Base-by-base conservation (phyloP, 2,797 vertebrate species). In the Nyctibius grandis region DNA sequence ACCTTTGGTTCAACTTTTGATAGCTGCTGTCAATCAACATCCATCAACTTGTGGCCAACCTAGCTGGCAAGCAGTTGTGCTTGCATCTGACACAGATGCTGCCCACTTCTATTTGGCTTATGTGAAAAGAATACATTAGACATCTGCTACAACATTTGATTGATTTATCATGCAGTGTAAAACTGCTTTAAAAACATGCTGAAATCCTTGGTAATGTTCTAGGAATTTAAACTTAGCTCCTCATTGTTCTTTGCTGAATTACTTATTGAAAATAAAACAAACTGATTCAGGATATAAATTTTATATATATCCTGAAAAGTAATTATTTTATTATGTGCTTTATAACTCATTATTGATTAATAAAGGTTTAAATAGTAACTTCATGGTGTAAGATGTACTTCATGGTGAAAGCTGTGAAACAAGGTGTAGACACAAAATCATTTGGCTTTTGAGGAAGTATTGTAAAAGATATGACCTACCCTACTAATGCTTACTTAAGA, bases 91-190 rank as follows among this genome's bases (percentile, higher is more conserved):
- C 88, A 65, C 65, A 61, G 65, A 89, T 90, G 85, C 61, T 89
- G 50, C 76, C 44, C 50, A n/a, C 59, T 95, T 81, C 85, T 74
- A 3, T 90, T 84, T 88, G 67, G 59, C 65, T 88, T 72, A 57
- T 68, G 40, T 48, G 42, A 88, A 88, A 91, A 72, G 79, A 96
- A 92, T 90, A 73, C n/a, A 74, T 94, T 85, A 88, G 88, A 69
- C 88, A 94, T 95, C 89, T 97, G 85, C 76, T 95, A 23, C 47
- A 67, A 40, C 13, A 20, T 89, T 84, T 86, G 91, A 94, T 79
- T 85, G 85, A 95, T 91, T 89, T 75, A 73, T 64, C 57, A 67
- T 60, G 29, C 70, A 50, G 42, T 44, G 60, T 89, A 78, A 87
- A 92, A 91, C 40, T 65, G 60, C 70, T 88, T 80, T 70, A 67